A percentile compares a stretch with the other conserved stretches of the same genome.
phyloP scores from a whole-genome alignment of 2,888 invertebrate genomes.

The Asteroscopus sphinx region DNA sequence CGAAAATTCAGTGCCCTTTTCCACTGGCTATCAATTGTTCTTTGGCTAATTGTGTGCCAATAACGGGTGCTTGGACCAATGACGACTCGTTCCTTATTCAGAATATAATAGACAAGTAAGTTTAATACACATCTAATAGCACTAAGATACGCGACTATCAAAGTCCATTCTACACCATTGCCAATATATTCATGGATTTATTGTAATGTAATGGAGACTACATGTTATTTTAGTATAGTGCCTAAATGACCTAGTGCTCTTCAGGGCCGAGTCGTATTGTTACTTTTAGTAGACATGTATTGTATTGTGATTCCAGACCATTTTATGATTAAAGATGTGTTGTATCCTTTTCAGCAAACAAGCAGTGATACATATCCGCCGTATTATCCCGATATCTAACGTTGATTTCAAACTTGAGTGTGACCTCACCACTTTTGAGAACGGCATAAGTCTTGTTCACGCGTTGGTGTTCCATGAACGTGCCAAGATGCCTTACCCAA shows the following conservation, averaged over 20 bases:
- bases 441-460: slow-evolving; percentile 79
- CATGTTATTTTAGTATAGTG: too few species aligned
- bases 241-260: too few species aligned
- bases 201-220: too few species aligned
- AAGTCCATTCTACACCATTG: too few species aligned
- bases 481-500: slow-evolving; percentile 72
- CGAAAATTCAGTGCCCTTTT: slow-evolving; percentile 76
- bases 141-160: too few species aligned
- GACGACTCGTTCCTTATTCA: slow-evolving; percentile 89
- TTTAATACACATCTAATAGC: slow-evolving; percentile 1
- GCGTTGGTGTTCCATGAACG: slow-evolving; percentile 83
- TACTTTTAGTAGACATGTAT: too few species aligned
- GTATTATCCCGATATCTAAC: slow-evolving; percentile 63
- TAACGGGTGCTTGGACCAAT: slow-evolving; percentile 83
- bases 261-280: too few species aligned
- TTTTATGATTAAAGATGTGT: not conserved
- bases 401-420: slow-evolving; percentile 69
- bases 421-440: slow-evolving; percentile 80
- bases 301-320: too few species aligned
- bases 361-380: slow-evolving; percentile 77
- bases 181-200: too few species aligned
- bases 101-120: slow-evolving; percentile 91
- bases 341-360: slow-evolving; percentile 74
- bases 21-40: slow-evolving; percentile 90
- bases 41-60: slow-evolving; percentile 89